Percentiles rank a stretch among this genome's conserved stretches.
Conservation (phyloP, 2,113 vertebrate species). For the Psilopogon haemacephalus region DNA sequence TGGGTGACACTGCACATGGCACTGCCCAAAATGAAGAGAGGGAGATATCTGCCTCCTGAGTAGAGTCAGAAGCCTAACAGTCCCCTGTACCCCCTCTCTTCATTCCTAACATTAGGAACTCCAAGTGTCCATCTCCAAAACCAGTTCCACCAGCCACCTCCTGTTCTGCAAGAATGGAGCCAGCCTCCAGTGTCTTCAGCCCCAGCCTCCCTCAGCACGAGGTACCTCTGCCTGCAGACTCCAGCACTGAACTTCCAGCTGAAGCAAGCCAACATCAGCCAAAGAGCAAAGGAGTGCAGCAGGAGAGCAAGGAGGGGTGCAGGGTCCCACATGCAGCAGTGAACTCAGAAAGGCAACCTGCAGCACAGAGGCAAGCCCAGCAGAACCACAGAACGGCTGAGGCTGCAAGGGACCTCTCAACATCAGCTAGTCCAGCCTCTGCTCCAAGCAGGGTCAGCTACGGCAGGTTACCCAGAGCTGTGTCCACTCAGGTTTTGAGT, state of each 20-base stretch:
- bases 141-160: neutral
- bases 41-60: neutral
- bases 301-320: no score
- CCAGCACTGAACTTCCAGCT: neutral
- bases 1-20: neutral
- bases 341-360: neutral
- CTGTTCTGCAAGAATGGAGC: neutral
- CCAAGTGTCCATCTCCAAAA: neutral
- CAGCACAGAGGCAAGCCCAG: neutral
- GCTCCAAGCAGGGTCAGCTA: neutral
- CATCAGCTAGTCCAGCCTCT: neutral
- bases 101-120: fast-evolving
- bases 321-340: neutral
- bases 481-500: fast-evolving
- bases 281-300: no score
- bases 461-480: neutral
- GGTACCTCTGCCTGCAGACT: no score
- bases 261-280: neutral
- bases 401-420: no score
- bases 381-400: neutral
- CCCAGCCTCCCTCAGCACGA: neutral
- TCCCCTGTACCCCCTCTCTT: neutral
- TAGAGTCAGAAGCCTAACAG: neutral
- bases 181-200: neutral
- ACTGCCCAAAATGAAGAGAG: neutral